A percentile compares a stretch with the other conserved stretches of the same genome.
These are phyloP conservation scores for Apomyelois bistriatella DNA, from an alignment of 2,888 invertebrate genomes.

Conservation along the genomic window DNA sequence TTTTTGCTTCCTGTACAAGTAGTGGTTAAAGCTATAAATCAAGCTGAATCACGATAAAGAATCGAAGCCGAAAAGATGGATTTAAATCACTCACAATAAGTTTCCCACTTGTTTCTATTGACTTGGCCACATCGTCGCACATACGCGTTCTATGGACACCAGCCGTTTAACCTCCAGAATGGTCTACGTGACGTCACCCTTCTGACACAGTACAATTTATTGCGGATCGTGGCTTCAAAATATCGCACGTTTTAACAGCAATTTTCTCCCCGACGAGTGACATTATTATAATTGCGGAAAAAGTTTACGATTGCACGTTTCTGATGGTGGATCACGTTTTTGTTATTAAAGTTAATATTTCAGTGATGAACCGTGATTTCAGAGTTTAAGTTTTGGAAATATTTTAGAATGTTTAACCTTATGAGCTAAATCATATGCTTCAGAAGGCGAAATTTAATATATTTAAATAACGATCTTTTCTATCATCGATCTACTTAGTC, in stretches of 20 bases:
- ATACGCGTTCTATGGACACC: conserved; percentile 16
- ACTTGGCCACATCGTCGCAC: background rate
- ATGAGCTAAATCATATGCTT: no score
- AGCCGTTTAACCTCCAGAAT: conserved; percentile 40
- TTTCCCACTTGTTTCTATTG: background rate
- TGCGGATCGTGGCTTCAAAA: conserved; percentile 52
- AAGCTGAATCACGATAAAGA: no score
- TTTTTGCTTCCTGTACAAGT: no score
- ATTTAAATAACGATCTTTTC: no score
- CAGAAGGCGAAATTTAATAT: no score
- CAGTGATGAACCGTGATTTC: no score
- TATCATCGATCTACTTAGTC: no score
- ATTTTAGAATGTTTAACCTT: no score
- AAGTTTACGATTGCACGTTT: background rate
- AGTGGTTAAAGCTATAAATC: no score
- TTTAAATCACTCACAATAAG: background rate
- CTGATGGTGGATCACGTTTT: background rate
- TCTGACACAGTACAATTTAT: conserved; percentile 56
- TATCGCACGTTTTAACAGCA: conserved; percentile 35
- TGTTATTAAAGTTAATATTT: background rate
- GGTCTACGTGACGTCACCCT: conserved; percentile 49
- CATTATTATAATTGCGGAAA: background rate
- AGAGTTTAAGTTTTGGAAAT: no score
- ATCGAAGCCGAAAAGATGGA: no score
- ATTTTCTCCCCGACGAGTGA: conserved; percentile 10